These are phyloP conservation scores for Eurosta solidaginis DNA, from an alignment of 1,140 invertebrate genomes.

Conservation along the genomic window DNA sequence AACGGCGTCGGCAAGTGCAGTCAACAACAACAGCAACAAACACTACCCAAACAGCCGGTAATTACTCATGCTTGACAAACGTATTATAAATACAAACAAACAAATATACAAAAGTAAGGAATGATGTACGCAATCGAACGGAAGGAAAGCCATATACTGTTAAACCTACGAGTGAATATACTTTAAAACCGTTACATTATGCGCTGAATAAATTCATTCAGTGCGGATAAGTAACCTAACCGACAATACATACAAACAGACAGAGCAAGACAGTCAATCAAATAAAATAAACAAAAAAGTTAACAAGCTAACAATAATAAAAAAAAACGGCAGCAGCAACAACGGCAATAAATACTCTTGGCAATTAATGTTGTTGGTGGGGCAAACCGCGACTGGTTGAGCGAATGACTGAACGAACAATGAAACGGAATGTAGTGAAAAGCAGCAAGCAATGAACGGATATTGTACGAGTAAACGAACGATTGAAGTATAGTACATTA, in stretches of 20 bases:
- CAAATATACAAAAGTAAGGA: not conserved
- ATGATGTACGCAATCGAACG: not conserved
- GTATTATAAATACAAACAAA: not conserved
- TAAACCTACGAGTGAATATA: not conserved
- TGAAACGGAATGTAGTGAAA: constrained; percentile 1
- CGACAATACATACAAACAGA: not conserved
- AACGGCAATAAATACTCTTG: not conserved
- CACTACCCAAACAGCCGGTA: not conserved
- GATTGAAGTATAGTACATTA: not conserved
- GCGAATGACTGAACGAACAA: constrained; percentile 16
- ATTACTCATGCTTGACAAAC: not conserved
- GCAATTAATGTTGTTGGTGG: not conserved
- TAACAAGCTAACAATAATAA: not conserved
- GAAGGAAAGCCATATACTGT: constrained; percentile 15
- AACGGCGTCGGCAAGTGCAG: constrained; percentile 1
- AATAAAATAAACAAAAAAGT: not conserved
- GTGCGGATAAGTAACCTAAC: not conserved
- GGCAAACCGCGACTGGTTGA: constrained; percentile 9
- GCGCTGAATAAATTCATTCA: constrained; percentile 24
- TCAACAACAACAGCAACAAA: not conserved
- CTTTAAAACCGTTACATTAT: constrained; percentile 1
- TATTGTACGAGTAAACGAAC: not conserved
- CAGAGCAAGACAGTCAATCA: not conserved
- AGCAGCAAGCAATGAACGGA: constrained; percentile 6
- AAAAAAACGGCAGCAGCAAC: not conserved